Evolutionary conservation across 2,888 invertebrate genomes (phyloP), one percentile per base, ranked within the genome.

Genomic region (Micropterix aruncella): DNA sequence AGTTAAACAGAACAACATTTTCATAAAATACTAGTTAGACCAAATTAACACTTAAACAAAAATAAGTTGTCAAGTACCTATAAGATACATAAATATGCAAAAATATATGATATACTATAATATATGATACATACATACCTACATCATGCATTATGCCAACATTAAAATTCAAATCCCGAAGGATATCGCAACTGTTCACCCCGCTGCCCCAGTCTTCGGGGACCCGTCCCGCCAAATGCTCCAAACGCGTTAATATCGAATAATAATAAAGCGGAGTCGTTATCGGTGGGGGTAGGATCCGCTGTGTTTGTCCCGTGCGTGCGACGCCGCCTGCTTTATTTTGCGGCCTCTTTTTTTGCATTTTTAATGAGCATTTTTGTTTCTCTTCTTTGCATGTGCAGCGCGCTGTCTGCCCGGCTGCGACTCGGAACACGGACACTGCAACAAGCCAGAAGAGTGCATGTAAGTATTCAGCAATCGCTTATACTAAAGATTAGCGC

Each of bases 371-470:
- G 43, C 58, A 55, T 58, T 56, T 55, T 54, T 51, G 52, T 58
- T 55, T 58, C 66, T 67, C 62, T 73, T 74, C 71, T 72, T 85
- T 80, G 55, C 76, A 49, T 48, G 49, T 51, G 66, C 68, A 95
- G 95, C 95, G 59, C 82, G 84, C 59, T 96, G 96, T 74, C 73
- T 85, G 67, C 82, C 87, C 60, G 94, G 94, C 65, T 96, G 96
- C 75, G 83, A 90, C 70, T 75, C 80, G 55, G 79, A 81, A 61
- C 88, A 93, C 70, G 95, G 95, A 60, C 82, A 82, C 72, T 96
- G 95, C 75, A 80, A 77, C 61, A 79, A 80, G 64, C 95, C 96
- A 60, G 86, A 89, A 75, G 89, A 93, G 72, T 96, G 96, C 91
- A 78, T 79, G 93, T 94, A 80, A 92, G 93, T 92, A 75, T 65